Percentiles rank a stretch among this genome's conserved stretches.
Evolutionary conservation across 1,140 invertebrate species (phyloP).

Genomic region (Dysdera silvatica): DNA sequence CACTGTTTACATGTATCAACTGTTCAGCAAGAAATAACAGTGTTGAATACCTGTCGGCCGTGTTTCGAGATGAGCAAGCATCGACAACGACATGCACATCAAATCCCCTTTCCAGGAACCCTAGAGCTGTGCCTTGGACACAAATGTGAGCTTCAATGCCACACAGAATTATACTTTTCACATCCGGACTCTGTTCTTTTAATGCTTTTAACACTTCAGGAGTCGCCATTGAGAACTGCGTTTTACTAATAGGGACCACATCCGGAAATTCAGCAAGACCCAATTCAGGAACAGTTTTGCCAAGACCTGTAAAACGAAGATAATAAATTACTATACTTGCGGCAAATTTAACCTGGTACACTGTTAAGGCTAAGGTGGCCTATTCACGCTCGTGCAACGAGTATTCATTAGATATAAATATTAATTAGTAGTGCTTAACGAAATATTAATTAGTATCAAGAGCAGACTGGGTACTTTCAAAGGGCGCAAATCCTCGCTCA

Average conservation of each 20-base stretch:
- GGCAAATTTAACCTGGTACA: too few species aligned
- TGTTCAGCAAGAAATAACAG: too few species aligned
- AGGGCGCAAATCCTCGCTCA: too few species aligned
- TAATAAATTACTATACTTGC: too few species aligned
- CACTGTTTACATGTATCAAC: too few species aligned
- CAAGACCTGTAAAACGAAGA: slow-evolving; percentile 53
- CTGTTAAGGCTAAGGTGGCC: too few species aligned
- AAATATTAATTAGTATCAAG: too few species aligned
- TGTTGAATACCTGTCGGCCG: slow-evolving; percentile 56
- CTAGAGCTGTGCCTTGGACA: slow-evolving; percentile 76
- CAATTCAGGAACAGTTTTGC: slow-evolving; percentile 65
- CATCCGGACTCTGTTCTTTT: slow-evolving; percentile 47
- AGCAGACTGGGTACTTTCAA: too few species aligned
- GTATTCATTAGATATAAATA: too few species aligned
- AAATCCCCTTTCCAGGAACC: slow-evolving; percentile 57
- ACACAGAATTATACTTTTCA: slow-evolving; percentile 61
- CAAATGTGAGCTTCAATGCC: slow-evolving; percentile 84
- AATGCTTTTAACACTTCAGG: slow-evolving; percentile 56
- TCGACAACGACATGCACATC: slow-evolving; percentile 78
- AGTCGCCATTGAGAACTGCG: slow-evolving; percentile 73
- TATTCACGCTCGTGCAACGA: too few species aligned
- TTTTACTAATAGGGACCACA: slow-evolving; percentile 59
- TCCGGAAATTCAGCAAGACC: slow-evolving; percentile 54
- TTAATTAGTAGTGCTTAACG: too few species aligned
- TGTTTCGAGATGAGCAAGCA: slow-evolving; percentile 61